phyloP scores from a whole-genome alignment of 2,888 invertebrate genomes.

The Ichneumoninae sp. region DNA sequence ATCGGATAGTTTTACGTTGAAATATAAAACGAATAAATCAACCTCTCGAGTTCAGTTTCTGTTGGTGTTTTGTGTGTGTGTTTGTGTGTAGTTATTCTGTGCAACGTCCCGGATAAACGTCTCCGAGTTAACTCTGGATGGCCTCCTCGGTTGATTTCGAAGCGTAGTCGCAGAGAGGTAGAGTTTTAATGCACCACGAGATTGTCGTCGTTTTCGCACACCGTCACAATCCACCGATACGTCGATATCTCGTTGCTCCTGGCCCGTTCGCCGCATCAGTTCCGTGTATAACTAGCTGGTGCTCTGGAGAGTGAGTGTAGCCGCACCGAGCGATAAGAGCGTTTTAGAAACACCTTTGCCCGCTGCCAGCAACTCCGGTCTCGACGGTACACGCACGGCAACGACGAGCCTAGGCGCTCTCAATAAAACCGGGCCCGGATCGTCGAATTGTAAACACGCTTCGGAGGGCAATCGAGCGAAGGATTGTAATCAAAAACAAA shows the following conservation, averaged over 20 bases:
- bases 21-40: conserved; percentile 15
- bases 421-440: background rate
- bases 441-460: background rate
- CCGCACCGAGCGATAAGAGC: conserved; percentile 51
- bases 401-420: background rate
- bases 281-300: conserved; percentile 64
- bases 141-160: background rate
- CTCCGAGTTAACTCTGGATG: background rate
- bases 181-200: conserved; percentile 24
- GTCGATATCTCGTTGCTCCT: conserved; percentile 57
- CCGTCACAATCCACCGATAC: conserved; percentile 56
- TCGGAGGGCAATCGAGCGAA: background rate
- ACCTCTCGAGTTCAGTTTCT: background rate
- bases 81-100: background rate
- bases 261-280: conserved; percentile 58
- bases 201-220: conserved; percentile 52
- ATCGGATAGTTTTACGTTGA: conserved; percentile 21
- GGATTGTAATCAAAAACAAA: background rate
- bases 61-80: background rate
- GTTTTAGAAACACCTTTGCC: conserved; percentile 29
- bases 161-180: conserved; percentile 4
- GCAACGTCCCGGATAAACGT: conserved; percentile 13
- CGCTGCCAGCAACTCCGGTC: conserved; percentile 21
- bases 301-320: conserved; percentile 55
- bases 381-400: background rate